Evolutionary conservation across 2,888 invertebrate species (phyloP).

Genomic region (Neoitamus cyanurus): DNA sequence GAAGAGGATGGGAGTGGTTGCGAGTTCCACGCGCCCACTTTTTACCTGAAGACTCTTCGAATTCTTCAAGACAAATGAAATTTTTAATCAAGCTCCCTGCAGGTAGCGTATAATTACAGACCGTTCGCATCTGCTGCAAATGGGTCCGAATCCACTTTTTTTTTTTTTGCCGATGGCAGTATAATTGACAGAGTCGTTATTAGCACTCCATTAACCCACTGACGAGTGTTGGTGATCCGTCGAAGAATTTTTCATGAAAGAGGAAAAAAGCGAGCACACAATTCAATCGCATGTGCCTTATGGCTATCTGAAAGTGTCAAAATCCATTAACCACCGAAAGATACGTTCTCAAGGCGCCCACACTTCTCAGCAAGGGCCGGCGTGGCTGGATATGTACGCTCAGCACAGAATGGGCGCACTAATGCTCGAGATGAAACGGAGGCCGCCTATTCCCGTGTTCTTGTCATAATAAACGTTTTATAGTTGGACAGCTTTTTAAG

Average conservation of each 20-base stretch:
- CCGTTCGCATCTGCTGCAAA: background rate
- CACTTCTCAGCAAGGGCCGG: slow-evolving; percentile 20
- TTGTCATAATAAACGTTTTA: slow-evolving; percentile 41
- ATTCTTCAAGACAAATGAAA: slow-evolving; percentile 1
- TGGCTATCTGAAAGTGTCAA: slow-evolving; percentile 48
- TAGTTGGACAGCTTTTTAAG: slow-evolving; percentile 32
- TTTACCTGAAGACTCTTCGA: background rate
- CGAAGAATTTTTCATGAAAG: background rate
- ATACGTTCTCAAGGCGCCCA: slow-evolving; percentile 48
- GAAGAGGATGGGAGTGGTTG: background rate
- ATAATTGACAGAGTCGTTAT: slow-evolving; percentile 1
- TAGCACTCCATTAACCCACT: slow-evolving; percentile 40
- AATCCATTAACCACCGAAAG: slow-evolving; percentile 48
- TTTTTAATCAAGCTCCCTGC: background rate
- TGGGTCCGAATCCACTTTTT: background rate
- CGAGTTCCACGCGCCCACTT: background rate
- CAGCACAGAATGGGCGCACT: background rate
- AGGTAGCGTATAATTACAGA: background rate
- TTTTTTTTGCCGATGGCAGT: background rate
- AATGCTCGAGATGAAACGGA: slow-evolving; percentile 28
- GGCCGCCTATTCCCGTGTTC: slow-evolving; percentile 43
- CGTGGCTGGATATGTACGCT: background rate
- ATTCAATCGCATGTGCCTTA: slow-evolving; percentile 36
- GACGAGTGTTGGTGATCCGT: background rate
- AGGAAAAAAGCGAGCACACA: background rate